These are phyloP conservation scores for Gnatocerus cornutus DNA, from an alignment of 2,888 invertebrate genomes.

Conservation along the genomic window DNA sequence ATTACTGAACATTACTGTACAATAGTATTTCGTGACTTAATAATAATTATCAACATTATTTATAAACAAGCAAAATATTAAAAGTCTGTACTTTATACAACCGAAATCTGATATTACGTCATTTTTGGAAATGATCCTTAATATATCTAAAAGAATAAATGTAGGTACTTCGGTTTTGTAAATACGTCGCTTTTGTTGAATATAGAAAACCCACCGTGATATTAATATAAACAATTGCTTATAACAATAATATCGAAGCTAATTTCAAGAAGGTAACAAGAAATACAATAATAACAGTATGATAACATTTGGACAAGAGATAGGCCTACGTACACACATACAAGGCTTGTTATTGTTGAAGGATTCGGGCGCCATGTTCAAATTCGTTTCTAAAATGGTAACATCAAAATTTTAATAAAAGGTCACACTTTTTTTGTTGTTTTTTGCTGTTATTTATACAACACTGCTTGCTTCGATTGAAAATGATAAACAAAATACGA, in stretches of 20 bases:
- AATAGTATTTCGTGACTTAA: slow-evolving; percentile 51
- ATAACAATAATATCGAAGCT: slow-evolving; percentile 49
- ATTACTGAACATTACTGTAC: slow-evolving; percentile 52
- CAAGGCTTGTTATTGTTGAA: slow-evolving; percentile 57
- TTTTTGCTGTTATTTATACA: slow-evolving; percentile 14
- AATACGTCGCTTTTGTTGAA: slow-evolving; percentile 3
- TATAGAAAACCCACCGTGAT: slow-evolving; percentile 27
- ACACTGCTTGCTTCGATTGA: slow-evolving; percentile 26
- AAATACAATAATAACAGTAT: slow-evolving; percentile 51
- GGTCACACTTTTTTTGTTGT: slow-evolving; percentile 31
- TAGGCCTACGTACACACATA: slow-evolving; percentile 58
- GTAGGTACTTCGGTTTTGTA: neutral
- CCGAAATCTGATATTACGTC: slow-evolving; percentile 12
- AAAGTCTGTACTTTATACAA: slow-evolving; percentile 12
- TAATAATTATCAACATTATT: slow-evolving; percentile 49
- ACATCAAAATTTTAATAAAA: slow-evolving; percentile 48
- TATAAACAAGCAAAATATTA: slow-evolving; percentile 49
- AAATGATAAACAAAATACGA: slow-evolving; percentile 45
- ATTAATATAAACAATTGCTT: slow-evolving; percentile 12
- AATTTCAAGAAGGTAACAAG: slow-evolving; percentile 57
- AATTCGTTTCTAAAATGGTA: slow-evolving; percentile 40
- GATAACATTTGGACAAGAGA: slow-evolving; percentile 50
- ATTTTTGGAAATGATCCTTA: neutral
- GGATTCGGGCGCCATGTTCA: slow-evolving; percentile 49
- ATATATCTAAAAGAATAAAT: slow-evolving; percentile 17